Conservation (phyloP, 2,113 vertebrate genomes). For the Protobothrops flavoviridis region DNA sequence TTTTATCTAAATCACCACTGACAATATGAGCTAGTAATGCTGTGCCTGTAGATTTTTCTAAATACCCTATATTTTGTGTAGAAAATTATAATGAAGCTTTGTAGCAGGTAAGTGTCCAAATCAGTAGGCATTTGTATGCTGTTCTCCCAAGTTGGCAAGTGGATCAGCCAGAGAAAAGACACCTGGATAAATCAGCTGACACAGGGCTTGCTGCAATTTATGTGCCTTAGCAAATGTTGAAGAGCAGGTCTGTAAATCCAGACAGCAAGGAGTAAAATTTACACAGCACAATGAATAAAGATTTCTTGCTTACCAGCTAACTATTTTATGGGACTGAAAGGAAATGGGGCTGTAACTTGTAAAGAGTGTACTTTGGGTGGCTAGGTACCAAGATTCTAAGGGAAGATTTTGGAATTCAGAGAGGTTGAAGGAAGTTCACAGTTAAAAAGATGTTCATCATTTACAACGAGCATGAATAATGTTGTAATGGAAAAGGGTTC, state of each 20-base stretch:
- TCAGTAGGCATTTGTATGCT: neutral
- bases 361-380: neutral
- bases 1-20: neutral
- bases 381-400: neutral
- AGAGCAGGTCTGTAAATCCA: slow-evolving; percentile 5
- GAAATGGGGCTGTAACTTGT: slow-evolving; percentile 1
- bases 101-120: neutral
- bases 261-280: neutral
- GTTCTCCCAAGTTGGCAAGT: neutral
- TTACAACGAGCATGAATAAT: neutral
- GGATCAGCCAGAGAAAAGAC: neutral
- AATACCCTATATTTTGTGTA: neutral
- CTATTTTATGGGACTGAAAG: slow-evolving; percentile 12
- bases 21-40: neutral
- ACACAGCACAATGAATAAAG: neutral
- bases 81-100: neutral
- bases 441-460: neutral
- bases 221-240: neutral
- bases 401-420: neutral
- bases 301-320: slow-evolving; percentile 9
- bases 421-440: neutral
- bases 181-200: neutral
- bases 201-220: neutral
- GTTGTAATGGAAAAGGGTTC: neutral
- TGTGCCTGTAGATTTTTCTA: neutral